phyloP scores from a whole-genome alignment of 1,140 invertebrate species.

The Cecropterus lyciades region DNA sequence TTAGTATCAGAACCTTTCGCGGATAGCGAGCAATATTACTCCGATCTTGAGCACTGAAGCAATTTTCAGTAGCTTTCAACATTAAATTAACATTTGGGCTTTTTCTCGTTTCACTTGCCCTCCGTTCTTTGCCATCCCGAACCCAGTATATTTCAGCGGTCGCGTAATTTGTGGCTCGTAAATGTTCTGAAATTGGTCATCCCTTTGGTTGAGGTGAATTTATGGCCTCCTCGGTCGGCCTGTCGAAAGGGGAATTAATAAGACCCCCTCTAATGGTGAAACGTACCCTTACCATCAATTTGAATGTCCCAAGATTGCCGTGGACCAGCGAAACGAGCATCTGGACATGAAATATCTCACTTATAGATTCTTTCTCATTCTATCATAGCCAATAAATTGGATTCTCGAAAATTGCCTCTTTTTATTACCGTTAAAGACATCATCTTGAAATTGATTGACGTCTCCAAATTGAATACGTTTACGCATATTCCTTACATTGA shows the following conservation, averaged over 20 bases:
- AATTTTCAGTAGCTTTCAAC: constrained; percentile 72
- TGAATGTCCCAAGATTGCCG: constrained; percentile 78
- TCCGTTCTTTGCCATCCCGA: constrained; percentile 59
- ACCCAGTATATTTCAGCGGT: constrained; percentile 82
- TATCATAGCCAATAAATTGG: constrained; percentile 63
- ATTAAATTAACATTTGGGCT: constrained; percentile 78
- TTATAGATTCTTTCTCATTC: constrained; percentile 74
- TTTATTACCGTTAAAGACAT: constrained; percentile 49
- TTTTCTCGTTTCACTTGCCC: constrained; percentile 70
- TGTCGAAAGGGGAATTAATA: constrained; percentile 84
- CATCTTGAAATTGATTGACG: constrained; percentile 44
- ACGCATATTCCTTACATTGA: constrained; percentile 31
- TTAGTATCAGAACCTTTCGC: constrained; percentile 68
- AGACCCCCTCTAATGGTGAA: constrained; percentile 82
- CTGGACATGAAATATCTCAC: constrained; percentile 73
- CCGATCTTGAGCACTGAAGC: constrained; percentile 69
- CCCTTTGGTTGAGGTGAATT: constrained; percentile 84
- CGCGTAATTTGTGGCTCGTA: constrained; percentile 84
- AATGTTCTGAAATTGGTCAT: constrained; percentile 84
- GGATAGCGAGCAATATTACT: constrained; percentile 67
- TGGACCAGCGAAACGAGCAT: constrained; percentile 65
- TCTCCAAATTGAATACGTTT: constrained; percentile 47
- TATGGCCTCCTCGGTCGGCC: constrained; percentile 81
- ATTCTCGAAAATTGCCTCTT: constrained; percentile 54
- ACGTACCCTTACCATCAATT: constrained; percentile 83